Percentiles rank a stretch among this genome's conserved stretches.
phyloP scores from a whole-genome alignment of 64 coral and sea anemone species.

The Platygyra sinensis region DNA sequence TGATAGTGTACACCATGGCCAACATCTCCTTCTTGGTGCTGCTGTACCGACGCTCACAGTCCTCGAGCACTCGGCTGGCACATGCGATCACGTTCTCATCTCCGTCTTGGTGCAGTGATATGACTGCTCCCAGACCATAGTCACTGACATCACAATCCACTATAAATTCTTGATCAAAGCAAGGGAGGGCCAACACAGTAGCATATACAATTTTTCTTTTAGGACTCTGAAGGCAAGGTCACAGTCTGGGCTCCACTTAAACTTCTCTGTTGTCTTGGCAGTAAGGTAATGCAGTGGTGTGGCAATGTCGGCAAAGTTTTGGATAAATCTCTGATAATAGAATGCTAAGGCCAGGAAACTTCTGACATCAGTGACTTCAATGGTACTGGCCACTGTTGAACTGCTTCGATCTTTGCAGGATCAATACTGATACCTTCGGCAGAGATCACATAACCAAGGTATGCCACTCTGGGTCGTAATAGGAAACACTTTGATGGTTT shows the following conservation, averaged over 20 bases:
- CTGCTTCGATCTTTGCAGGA: neutral
- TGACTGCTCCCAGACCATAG: neutral
- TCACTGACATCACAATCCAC: slow-evolving; percentile 26
- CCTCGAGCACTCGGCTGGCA: neutral
- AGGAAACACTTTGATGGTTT: neutral
- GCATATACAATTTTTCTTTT: slow-evolving; percentile 11
- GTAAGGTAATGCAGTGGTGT: no score
- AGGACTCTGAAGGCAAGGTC: no score
- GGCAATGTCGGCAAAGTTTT: no score
- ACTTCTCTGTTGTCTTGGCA: no score
- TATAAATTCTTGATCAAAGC: neutral
- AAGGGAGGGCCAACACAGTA: neutral
- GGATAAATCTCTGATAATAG: no score
- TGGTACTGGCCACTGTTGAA: no score
- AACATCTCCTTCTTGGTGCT: slow-evolving; percentile 23
- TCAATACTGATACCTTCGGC: neutral
- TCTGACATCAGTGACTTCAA: no score
- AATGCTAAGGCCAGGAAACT: no score
- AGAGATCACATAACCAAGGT: slow-evolving; percentile 10
- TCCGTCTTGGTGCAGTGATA: neutral
- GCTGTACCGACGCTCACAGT: neutral
- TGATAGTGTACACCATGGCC: slow-evolving; percentile 38
- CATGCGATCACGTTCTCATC: slow-evolving; percentile 21
- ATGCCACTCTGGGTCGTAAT: neutral
- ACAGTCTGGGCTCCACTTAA: no score